phyloP scores from a whole-genome alignment of 2,797 vertebrate species.

The Sebastes elongatus region DNA sequence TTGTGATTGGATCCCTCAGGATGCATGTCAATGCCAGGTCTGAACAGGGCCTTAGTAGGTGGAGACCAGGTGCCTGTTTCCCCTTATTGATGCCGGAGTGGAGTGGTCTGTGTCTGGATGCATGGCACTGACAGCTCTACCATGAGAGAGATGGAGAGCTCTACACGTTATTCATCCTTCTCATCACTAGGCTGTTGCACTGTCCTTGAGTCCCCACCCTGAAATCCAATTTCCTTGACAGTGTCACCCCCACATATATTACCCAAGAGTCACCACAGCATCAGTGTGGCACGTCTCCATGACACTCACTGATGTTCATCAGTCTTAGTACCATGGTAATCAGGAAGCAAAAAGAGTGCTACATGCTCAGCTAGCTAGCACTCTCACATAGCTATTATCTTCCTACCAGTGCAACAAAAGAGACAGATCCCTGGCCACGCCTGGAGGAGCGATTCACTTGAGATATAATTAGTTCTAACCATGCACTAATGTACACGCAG shows the following conservation, averaged over 20 bases:
- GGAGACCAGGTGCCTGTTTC: background rate
- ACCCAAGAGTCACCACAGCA: constrained; percentile 40
- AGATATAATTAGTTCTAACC: constrained; percentile 75
- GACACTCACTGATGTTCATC: constrained; percentile 53
- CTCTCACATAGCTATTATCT: constrained; percentile 27
- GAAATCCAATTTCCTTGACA: constrained; percentile 69
- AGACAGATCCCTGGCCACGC: constrained; percentile 33
- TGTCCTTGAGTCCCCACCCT: constrained; percentile 69
- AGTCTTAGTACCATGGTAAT: constrained; percentile 25
- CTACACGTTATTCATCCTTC: constrained; percentile 38
- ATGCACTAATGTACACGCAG: constrained; percentile 49
- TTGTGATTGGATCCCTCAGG: too few species aligned
- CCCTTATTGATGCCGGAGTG: constrained; percentile 14
- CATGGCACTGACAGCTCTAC: constrained; percentile 54
- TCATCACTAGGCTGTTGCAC: constrained; percentile 53
- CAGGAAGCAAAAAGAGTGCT: constrained; percentile 26
- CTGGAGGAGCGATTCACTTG: constrained; percentile 63
- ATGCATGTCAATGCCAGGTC: too few species aligned
- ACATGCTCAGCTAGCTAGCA: constrained; percentile 21
- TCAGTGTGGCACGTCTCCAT: constrained; percentile 20
- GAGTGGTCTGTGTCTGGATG: constrained; percentile 19
- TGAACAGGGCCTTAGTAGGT: background rate
- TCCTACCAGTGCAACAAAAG: constrained; percentile 25
- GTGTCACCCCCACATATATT: constrained; percentile 57
- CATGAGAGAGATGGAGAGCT: constrained; percentile 60